A percentile compares a stretch with the other conserved stretches of the same genome.
phyloP scores from a whole-genome alignment of 2,888 invertebrate genomes.

The Andrena flavipes region DNA sequence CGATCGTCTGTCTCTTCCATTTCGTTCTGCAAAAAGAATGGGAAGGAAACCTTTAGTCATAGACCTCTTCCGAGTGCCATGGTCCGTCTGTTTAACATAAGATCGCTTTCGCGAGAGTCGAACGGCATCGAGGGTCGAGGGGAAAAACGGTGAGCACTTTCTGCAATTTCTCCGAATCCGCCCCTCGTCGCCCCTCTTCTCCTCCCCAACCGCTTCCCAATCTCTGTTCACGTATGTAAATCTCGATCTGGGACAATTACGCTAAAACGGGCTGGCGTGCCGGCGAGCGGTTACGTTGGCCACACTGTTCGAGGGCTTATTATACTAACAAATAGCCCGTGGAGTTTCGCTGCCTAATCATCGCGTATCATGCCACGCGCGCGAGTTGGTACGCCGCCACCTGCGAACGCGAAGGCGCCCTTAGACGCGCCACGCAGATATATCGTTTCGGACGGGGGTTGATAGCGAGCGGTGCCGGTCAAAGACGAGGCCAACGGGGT shows the following conservation, averaged over 20 bases:
- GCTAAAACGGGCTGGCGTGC: slow-evolving; percentile 84
- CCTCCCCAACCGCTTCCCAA: slow-evolving; percentile 38
- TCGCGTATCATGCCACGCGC: slow-evolving; percentile 83
- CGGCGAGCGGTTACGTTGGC: slow-evolving; percentile 83
- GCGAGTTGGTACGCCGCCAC: slow-evolving; percentile 46
- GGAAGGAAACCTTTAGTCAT: slow-evolving; percentile 26
- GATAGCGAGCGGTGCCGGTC: background rate
- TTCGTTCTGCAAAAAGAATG: slow-evolving; percentile 92
- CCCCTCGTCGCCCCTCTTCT: slow-evolving; percentile 21
- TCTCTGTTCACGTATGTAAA: slow-evolving; percentile 79
- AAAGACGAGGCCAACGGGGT: background rate
- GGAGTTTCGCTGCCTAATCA: slow-evolving; percentile 83
- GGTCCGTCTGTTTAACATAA: slow-evolving; percentile 4
- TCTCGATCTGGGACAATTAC: slow-evolving; percentile 84
- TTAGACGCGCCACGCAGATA: slow-evolving; percentile 54
- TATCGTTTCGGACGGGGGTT: slow-evolving; percentile 27
- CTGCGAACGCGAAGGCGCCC: slow-evolving; percentile 56
- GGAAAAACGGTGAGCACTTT: slow-evolving; percentile 32
- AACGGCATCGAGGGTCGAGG: slow-evolving; percentile 13
- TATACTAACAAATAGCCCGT: slow-evolving; percentile 85
- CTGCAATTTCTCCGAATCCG: slow-evolving; percentile 61
- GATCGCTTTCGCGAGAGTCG: slow-evolving; percentile 22
- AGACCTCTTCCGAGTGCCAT: background rate
- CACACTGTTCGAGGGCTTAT: slow-evolving; percentile 83
- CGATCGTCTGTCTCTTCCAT: slow-evolving; percentile 99